phyloP scores from a whole-genome alignment of 2,888 invertebrate genomes.

The Colletes collaris region DNA sequence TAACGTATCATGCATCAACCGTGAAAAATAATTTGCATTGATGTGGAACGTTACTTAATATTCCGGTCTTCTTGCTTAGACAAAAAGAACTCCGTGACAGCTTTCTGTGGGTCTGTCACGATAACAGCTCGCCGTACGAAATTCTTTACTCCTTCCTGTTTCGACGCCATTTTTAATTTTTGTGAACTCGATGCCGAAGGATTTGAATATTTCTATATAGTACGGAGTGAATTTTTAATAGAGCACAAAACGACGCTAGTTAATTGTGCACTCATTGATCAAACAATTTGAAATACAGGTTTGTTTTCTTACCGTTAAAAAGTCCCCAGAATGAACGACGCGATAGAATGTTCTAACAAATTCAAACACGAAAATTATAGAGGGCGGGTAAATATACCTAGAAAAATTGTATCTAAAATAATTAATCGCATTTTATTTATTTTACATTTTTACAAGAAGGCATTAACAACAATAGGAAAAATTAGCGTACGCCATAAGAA shows the following conservation, averaged over 20 bases:
- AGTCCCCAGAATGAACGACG: conserved; percentile 27
- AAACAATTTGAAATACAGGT: conserved; percentile 66
- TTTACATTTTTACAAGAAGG: conserved; percentile 65
- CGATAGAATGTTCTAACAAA: not conserved
- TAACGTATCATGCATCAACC: not conserved
- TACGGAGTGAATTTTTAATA: conserved; percentile 29
- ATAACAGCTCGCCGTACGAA: conserved; percentile 68
- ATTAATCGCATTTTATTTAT: conserved; percentile 61
- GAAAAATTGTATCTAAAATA: conserved; percentile 54
- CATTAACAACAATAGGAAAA: conserved; percentile 44
- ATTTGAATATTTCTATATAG: conserved; percentile 5
- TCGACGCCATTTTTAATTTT: conserved; percentile 32
- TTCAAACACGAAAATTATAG: not conserved
- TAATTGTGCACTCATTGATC: conserved; percentile 59
- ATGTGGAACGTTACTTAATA: conserved; percentile 82
- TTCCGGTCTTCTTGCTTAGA: conserved; percentile 84
- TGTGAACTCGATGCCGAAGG: not conserved
- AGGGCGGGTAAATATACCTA: conserved; percentile 25
- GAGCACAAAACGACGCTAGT: not conserved
- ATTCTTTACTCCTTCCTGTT: conserved; percentile 37
- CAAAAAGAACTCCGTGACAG: conserved; percentile 84
- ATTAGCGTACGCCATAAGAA: conserved; percentile 34
- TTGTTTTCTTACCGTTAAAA: conserved; percentile 22
- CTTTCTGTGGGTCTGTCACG: conserved; percentile 82
- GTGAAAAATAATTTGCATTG: conserved; percentile 1